Evolutionary conservation across 1,140 invertebrate species (phyloP).

Genomic region (Lepidurus arcticus): DNA sequence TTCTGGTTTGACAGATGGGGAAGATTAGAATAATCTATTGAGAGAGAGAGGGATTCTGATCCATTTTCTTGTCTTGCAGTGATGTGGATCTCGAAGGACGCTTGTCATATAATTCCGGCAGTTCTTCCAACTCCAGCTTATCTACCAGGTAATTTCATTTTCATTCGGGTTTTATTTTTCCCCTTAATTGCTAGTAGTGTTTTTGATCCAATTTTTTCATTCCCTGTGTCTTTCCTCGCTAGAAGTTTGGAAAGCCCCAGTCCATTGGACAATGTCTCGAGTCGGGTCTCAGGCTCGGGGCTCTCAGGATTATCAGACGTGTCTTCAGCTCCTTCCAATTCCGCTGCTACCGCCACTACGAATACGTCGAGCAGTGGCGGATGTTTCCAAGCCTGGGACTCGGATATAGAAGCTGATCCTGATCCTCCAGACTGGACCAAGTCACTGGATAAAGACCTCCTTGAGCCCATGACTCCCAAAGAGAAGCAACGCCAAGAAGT

Average conservation of each 20-base stretch:
- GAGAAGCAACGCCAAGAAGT: constrained; percentile 94
- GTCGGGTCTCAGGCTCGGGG: constrained; percentile 35
- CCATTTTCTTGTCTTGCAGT: constrained; percentile 44
- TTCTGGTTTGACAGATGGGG: neutral
- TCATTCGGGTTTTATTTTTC: neutral
- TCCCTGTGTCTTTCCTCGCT: constrained; percentile 11
- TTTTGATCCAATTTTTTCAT: constrained; percentile 32
- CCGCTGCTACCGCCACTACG: constrained; percentile 26
- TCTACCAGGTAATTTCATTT: constrained; percentile 49
- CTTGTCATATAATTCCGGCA: constrained; percentile 51
- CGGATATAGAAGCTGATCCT: constrained; percentile 72
- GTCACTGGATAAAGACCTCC: constrained; percentile 69
- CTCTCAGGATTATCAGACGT: constrained; percentile 35
- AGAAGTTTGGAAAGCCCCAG: constrained; percentile 58
- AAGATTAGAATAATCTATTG: neutral
- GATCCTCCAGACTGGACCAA: constrained; percentile 75
- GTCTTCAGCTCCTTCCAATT: constrained; percentile 25
- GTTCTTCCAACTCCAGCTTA: constrained; percentile 55
- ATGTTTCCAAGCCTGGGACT: constrained; percentile 54
- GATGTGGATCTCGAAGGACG: constrained; percentile 48
- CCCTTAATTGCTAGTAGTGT: neutral
- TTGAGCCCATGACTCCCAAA: constrained; percentile 62
- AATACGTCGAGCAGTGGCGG: constrained; percentile 35
- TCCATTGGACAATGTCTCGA: constrained; percentile 34
- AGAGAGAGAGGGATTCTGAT: too few species aligned